Percentiles rank a stretch among this genome's conserved stretches.
phyloP scores from a whole-genome alignment of 2,888 invertebrate genomes.

The Geophilus truncorum region DNA sequence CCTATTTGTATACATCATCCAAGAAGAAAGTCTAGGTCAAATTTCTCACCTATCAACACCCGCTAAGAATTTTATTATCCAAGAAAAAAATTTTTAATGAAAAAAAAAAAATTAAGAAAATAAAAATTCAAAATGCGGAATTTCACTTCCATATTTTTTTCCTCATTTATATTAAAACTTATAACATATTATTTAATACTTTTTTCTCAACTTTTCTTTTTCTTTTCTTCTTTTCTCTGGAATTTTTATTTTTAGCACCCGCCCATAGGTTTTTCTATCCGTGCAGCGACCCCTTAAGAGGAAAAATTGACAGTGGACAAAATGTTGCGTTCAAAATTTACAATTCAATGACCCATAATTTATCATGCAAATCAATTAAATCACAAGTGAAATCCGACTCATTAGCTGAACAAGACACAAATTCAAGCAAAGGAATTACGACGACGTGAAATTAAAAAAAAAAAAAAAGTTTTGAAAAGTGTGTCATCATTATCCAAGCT shows the following conservation, averaged over 20 bases:
- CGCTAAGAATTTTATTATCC: background rate
- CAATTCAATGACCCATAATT: slow-evolving; percentile 16
- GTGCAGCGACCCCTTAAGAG: background rate
- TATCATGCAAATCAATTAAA: slow-evolving; percentile 3
- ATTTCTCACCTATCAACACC: slow-evolving; percentile 16
- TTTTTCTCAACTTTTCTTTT: background rate
- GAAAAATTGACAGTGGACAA: slow-evolving; percentile 10
- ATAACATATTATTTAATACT: background rate
- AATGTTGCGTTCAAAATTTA: background rate
- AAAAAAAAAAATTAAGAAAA: background rate
- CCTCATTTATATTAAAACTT: background rate
- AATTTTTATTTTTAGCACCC: background rate
- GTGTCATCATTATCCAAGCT: slow-evolving; percentile 16
- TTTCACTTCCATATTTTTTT: background rate
- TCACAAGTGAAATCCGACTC: background rate
- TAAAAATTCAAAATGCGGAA: background rate
- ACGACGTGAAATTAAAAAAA: background rate
- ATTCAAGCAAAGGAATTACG: background rate
- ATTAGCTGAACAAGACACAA: background rate
- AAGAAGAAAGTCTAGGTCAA: slow-evolving; percentile 10
- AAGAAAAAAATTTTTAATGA: background rate
- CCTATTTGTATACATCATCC: slow-evolving; percentile 1
- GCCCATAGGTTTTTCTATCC: background rate
- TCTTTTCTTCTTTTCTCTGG: background rate
- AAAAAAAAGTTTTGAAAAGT: background rate